phyloP scores from a whole-genome alignment of 2,113 vertebrate genomes.

The Ellobius talpinus region DNA sequence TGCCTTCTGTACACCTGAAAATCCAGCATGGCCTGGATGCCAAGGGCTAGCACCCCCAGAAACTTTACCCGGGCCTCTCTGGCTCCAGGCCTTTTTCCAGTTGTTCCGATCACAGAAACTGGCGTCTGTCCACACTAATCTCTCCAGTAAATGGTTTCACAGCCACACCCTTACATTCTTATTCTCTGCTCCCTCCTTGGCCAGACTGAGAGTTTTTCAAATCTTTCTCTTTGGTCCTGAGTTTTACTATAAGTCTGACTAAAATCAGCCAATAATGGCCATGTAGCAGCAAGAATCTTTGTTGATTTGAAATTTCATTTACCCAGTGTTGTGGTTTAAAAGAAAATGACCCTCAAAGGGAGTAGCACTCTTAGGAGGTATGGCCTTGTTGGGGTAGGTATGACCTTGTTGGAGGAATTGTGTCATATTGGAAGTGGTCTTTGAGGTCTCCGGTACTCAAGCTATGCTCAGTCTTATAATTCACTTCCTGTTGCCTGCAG shows the following conservation, averaged over 20 bases:
- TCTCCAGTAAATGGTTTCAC: not conserved
- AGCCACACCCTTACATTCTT: not conserved
- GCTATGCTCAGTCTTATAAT: not conserved
- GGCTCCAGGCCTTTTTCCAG: not conserved
- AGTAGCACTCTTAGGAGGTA: not conserved
- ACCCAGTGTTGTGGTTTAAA: not conserved
- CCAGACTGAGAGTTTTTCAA: not conserved
- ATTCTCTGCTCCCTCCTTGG: conserved; percentile 12
- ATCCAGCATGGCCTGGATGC: not conserved
- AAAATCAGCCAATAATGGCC: not conserved
- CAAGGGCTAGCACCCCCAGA: not conserved
- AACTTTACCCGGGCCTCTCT: not conserved
- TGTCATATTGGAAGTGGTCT: not conserved
- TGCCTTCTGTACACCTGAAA: not conserved
- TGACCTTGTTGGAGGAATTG: not conserved
- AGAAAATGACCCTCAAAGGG: not conserved
- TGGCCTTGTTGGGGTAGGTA: not conserved
- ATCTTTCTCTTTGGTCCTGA: not conserved
- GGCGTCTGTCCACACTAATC: not conserved
- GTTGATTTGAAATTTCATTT: not conserved
- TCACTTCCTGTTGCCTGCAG: not conserved
- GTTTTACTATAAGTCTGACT: not conserved
- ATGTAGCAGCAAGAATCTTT: not conserved
- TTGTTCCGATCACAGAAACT: not conserved
- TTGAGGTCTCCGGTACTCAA: not conserved